Evolutionary conservation across 2,113 vertebrate species (phyloP).

Genomic region (Ariopsis seemanni): DNA sequence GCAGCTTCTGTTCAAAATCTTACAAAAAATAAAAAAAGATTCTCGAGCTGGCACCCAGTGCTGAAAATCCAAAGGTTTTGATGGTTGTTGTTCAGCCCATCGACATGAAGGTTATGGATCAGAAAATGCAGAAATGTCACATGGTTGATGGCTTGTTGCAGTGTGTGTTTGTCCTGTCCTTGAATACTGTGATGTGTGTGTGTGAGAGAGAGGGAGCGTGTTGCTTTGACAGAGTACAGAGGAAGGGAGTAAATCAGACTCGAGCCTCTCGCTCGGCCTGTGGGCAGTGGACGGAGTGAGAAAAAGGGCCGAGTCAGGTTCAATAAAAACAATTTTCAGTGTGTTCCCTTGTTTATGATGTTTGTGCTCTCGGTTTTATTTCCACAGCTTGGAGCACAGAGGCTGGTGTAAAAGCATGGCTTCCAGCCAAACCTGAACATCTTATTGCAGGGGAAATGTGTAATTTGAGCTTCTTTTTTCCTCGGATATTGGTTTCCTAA

Average conservation of each 20-base stretch:
- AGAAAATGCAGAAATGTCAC: constrained; percentile 62
- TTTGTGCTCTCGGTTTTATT: constrained; percentile 31
- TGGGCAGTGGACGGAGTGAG: constrained; percentile 24
- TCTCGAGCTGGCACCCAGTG: too few relatives aligned
- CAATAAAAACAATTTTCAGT: constrained; percentile 52
- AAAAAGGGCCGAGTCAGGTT: constrained; percentile 35
- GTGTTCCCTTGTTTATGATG: constrained; percentile 52
- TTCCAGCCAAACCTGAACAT: neutral
- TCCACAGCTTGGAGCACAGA: constrained; percentile 2
- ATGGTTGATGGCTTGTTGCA: constrained; percentile 37
- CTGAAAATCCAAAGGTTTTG: neutral
- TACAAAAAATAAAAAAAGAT: neutral
- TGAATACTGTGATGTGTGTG: constrained; percentile 49
- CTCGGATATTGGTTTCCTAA: neutral
- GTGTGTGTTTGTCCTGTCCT: constrained; percentile 49
- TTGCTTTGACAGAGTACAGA: constrained; percentile 62
- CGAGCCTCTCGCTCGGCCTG: constrained; percentile 50
- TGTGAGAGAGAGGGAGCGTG: constrained; percentile 13
- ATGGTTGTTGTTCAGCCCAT: constrained; percentile 12
- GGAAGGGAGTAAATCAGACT: constrained; percentile 66
- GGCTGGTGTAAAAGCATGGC: constrained; percentile 1
- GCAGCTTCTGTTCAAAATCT: neutral
- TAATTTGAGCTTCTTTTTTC: neutral
- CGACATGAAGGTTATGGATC: constrained; percentile 61
- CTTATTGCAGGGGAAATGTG: constrained; percentile 2